Evolutionary conservation across 1,140 invertebrate genomes (phyloP).

Genomic region (Bactericera cockerelli): DNA sequence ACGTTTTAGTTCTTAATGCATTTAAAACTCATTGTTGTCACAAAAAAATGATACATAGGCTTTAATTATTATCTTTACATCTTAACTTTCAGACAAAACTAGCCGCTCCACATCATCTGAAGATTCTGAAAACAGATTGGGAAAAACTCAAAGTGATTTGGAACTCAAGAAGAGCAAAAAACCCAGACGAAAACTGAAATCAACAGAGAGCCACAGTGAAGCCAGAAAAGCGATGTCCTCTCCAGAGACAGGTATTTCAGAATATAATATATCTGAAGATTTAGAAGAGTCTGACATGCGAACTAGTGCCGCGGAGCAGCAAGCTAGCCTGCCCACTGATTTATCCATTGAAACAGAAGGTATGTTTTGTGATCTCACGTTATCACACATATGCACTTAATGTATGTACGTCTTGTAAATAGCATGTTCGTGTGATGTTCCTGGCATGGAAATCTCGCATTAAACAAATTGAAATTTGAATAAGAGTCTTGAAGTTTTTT

Average conservation of each 20-base stretch:
- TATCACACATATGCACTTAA: too few relatives aligned
- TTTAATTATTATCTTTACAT: too few relatives aligned
- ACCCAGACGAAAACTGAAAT: not conserved
- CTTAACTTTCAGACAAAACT: too few relatives aligned
- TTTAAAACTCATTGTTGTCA: too few relatives aligned
- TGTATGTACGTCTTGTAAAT: too few relatives aligned
- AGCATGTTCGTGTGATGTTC: too few relatives aligned
- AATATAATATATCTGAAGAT: not conserved
- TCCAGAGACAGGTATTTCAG: constrained; percentile 7
- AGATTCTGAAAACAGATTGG: not conserved
- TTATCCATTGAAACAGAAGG: constrained; percentile 4
- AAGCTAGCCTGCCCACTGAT: not conserved
- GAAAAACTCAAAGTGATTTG: not conserved
- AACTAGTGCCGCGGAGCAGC: not conserved
- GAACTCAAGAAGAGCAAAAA: not conserved
- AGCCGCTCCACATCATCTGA: constrained; percentile 1
- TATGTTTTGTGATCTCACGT: too few relatives aligned
- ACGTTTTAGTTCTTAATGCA: too few relatives aligned
- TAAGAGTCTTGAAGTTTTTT: too few relatives aligned
- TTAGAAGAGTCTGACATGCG: not conserved
- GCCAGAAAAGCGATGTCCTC: not conserved
- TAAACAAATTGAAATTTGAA: too few relatives aligned
- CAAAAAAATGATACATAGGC: too few relatives aligned
- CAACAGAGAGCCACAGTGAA: not conserved
- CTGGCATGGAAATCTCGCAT: too few relatives aligned